These are phyloP conservation scores for Megalops atlanticus DNA, from an alignment of 2,113 vertebrate species.

Conservation along the genomic window DNA sequence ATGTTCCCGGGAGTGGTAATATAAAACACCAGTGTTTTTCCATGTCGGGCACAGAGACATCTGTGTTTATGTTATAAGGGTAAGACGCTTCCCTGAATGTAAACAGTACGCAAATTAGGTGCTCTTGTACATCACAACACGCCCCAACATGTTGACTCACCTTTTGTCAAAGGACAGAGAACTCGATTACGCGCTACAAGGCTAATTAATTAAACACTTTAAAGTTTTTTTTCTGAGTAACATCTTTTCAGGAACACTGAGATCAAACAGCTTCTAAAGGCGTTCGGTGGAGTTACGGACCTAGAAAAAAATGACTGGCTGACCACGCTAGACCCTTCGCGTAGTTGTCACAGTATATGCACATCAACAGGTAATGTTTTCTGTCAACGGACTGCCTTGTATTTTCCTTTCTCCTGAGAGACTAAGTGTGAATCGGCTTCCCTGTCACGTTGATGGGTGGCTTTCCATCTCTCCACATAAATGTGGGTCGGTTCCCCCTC, in stretches of 20 bases:
- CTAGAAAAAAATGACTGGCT: too few species aligned
- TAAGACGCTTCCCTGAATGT: not conserved
- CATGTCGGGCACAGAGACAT: not conserved
- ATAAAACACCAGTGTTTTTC: not conserved
- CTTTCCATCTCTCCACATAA: not conserved
- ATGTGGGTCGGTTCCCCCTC: not conserved
- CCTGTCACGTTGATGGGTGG: not conserved
- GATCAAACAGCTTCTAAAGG: too few species aligned
- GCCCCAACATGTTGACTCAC: not conserved
- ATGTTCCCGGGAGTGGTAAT: too few species aligned
- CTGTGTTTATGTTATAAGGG: conserved; percentile 11
- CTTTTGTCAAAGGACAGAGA: too few species aligned
- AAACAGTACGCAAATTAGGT: conserved; percentile 17
- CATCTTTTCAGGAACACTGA: too few species aligned
- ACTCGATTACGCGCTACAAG: too few species aligned
- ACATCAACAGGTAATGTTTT: not conserved
- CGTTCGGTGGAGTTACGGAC: too few species aligned
- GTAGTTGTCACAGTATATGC: not conserved
- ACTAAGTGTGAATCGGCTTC: not conserved
- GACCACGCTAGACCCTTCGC: too few species aligned
- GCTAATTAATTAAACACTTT: too few species aligned
- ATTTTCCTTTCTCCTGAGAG: not conserved
- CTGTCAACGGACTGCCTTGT: not conserved
- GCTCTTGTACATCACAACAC: not conserved
- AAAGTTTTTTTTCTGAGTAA: too few species aligned